These are phyloP conservation scores for Ochotona curzoniae DNA, from an alignment of 2,113 vertebrate species.

Conservation along the genomic window DNA sequence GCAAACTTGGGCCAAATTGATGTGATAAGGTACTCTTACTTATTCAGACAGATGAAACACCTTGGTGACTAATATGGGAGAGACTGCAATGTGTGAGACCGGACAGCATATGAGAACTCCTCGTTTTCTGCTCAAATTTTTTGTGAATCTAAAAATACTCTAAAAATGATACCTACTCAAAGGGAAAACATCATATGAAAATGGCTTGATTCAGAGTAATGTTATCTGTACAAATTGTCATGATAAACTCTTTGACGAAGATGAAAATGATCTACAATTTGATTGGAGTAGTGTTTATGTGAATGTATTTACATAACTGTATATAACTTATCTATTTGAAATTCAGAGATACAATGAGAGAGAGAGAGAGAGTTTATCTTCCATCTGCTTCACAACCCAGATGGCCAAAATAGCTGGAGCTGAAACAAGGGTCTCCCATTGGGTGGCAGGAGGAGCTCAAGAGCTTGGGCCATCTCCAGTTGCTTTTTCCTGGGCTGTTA, in stretches of 20 bases:
- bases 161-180: background rate
- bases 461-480: too few relatives aligned
- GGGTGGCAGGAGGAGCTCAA: too few relatives aligned
- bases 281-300: background rate
- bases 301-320: background rate
- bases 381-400: too few relatives aligned
- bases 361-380: too few relatives aligned
- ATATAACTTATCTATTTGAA: too few relatives aligned
- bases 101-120: background rate
- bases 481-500: too few relatives aligned
- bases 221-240: background rate
- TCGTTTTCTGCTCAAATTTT: background rate
- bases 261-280: background rate
- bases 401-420: too few relatives aligned
- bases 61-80: background rate
- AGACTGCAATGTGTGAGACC: background rate
- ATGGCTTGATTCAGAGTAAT: background rate
- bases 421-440: too few relatives aligned
- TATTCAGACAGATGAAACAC: background rate
- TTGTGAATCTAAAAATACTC: background rate
- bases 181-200: background rate
- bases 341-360: too few relatives aligned
- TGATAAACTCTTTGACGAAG: background rate
- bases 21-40: too few relatives aligned
- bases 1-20: too few relatives aligned